Conservation (phyloP, 2,797 vertebrate genomes). For the Neosalanx taihuensis region DNA sequence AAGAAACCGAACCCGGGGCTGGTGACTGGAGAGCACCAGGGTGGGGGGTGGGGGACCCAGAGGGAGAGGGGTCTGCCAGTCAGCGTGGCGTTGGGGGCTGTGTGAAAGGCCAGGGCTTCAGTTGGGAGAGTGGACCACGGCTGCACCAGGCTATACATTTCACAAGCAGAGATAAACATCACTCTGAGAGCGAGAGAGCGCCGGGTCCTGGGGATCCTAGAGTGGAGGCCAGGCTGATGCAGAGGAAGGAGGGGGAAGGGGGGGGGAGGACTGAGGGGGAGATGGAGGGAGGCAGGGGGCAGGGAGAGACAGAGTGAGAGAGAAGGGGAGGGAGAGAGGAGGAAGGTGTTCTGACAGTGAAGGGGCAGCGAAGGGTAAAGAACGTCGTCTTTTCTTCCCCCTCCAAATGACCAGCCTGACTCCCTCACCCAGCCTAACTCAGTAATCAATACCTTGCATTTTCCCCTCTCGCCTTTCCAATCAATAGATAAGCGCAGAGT, state of each 20-base stretch:
- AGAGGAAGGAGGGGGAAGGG: slow-evolving; percentile 3
- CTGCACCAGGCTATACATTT: slow-evolving; percentile 65
- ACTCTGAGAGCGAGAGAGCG: slow-evolving; percentile 45
- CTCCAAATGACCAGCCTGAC: slow-evolving; percentile 61
- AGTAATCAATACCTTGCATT: slow-evolving; percentile 73
- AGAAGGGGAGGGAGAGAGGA: slow-evolving; percentile 15
- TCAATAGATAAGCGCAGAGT: slow-evolving; percentile 71
- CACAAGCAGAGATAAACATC: slow-evolving; percentile 73
- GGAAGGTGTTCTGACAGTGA: slow-evolving; percentile 62
- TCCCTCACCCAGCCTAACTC: slow-evolving; percentile 48
- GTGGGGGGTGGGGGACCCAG: slow-evolving; percentile 22
- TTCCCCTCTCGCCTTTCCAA: slow-evolving; percentile 68
- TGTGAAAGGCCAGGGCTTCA: slow-evolving; percentile 66
- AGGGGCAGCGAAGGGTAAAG: slow-evolving; percentile 55
- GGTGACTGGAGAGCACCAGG: slow-evolving; percentile 32
- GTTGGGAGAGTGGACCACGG: slow-evolving; percentile 46
- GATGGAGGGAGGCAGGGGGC: slow-evolving; percentile 8
- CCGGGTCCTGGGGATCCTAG: slow-evolving; percentile 48
- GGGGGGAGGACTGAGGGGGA: slow-evolving; percentile 16
- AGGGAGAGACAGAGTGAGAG: slow-evolving; percentile 34
- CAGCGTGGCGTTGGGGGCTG: slow-evolving; percentile 49
- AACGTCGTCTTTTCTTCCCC: slow-evolving; percentile 66
- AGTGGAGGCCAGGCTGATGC: slow-evolving; percentile 41
- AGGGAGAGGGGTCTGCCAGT: slow-evolving; percentile 52
- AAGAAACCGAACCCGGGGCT: slow-evolving; percentile 48